Evolutionary conservation across 2,797 vertebrate genomes (phyloP), one percentile per base, ranked within the genome.

Genomic region (Hyperoplus lanceolatus): DNA sequence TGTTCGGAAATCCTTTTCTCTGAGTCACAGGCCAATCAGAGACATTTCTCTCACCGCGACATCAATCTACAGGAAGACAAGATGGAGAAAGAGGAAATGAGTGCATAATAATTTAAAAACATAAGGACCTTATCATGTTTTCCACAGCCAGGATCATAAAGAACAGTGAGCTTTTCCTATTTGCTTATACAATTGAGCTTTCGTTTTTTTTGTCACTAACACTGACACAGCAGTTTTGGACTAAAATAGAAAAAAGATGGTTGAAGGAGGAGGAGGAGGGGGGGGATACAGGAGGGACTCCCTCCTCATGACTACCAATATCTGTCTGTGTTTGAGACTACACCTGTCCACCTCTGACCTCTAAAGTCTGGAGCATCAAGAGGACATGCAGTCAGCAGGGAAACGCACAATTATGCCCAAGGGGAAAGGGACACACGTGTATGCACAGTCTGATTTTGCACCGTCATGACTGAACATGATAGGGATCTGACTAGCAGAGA

Each of bases 371-470:
- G 80, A 77, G 79, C 48, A 10, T 77, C 41, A 59, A 73, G 76
- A 77, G 77, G 83, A 89, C 84, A 79, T 65, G 51, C n/a, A 63
- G 75, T 75, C 87, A 84, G 55, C 66, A 38, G 79, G 83, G 83
- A 83, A 76, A 53, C 79, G 66, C 48, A 51, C 73, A 83, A 82
- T 84, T 63, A 79, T 66, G 57, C 89, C 80, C 43, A n/a, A 62
- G 77, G 82, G 81, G 78, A 80, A 61, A 53, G 14, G 67, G 66
- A 76, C 57, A 56, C 50, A 62, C 51, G 50, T 57, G 51, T 51
- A 56, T 21, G 58, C 70, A 75, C 79, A 66, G 83, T 90, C 85
- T 91, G 81, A 65, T 88, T 90, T 83, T 83, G 82, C 87, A 80
- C 43, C 2, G 45, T 92, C 84, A 88, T 84, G 81, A 75, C 83